Conservation (phyloP, 2,113 vertebrate genomes). For the Progne subis region DNA sequence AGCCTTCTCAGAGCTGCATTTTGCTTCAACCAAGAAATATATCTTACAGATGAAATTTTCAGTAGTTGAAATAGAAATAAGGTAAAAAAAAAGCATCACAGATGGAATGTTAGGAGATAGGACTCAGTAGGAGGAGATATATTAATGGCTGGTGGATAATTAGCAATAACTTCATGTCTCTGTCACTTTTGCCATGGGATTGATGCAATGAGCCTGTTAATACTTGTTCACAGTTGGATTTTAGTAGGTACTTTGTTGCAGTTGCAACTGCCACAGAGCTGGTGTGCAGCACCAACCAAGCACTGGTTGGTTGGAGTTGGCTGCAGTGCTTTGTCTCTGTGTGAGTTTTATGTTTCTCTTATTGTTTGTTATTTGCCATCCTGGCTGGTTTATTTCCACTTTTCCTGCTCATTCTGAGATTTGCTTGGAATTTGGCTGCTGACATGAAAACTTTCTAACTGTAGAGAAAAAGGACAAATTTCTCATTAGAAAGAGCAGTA, state of each 20-base stretch:
- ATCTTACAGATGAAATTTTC: conserved; percentile 24
- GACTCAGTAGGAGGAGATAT: conserved; percentile 24
- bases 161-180: conserved; percentile 45
- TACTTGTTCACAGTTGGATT: conserved; percentile 63
- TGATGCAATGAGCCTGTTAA: conserved; percentile 59
- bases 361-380: conserved; percentile 15
- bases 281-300: not conserved
- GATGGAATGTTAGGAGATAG: conserved; percentile 25
- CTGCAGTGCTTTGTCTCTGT: conserved; percentile 5
- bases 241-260: conserved; percentile 41
- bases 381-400: conserved; percentile 21
- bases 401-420: conserved; percentile 1
- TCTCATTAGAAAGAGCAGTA: not conserved
- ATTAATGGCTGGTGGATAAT: conserved; percentile 58
- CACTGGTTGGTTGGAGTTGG: conserved; percentile 5
- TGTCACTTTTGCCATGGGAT: conserved; percentile 61
- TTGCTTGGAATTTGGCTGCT: conserved; percentile 14
- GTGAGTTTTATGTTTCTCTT: not conserved
- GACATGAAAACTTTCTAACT: conserved; percentile 6
- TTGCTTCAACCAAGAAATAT: not conserved
- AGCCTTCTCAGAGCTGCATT: not conserved
- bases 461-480: not conserved
- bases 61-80: conserved; percentile 34
- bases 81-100: conserved; percentile 27
- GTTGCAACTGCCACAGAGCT: not conserved